phyloP scores from a whole-genome alignment of 2,113 vertebrate species.

The Crotalus viridis region DNA sequence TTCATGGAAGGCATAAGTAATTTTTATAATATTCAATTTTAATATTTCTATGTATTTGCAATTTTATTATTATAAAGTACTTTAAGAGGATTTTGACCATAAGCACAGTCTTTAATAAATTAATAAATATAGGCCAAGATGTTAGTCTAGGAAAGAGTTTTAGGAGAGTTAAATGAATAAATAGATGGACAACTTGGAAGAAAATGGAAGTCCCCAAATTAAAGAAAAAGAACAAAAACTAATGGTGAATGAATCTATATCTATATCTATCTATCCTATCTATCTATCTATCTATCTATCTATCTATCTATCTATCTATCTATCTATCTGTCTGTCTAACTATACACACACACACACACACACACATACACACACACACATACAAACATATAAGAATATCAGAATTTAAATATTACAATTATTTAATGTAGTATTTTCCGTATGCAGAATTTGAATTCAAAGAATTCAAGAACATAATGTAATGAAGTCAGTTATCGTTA shows the following conservation, averaged over 20 bases:
- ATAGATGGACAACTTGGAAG: background rate
- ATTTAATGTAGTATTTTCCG: background rate
- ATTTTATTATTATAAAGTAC: background rate
- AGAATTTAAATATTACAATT: background rate
- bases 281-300: too few species aligned
- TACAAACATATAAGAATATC: background rate
- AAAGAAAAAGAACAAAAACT: too few species aligned
- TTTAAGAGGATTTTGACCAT: background rate
- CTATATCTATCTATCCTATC: too few species aligned
- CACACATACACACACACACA: too few species aligned
- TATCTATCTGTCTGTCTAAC: too few species aligned
- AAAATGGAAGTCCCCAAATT: too few species aligned
- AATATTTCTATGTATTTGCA: background rate
- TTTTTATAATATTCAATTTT: background rate
- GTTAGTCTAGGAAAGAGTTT: background rate
- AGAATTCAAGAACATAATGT: background rate
- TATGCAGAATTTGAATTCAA: background rate
- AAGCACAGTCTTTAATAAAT: background rate
- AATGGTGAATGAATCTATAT: too few species aligned
- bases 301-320: too few species aligned
- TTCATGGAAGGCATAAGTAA: background rate
- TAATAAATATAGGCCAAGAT: background rate
- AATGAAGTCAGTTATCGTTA: background rate
- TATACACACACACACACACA: too few species aligned
- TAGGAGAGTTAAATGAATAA: background rate